Percentiles rank a stretch among this genome's conserved stretches.
These are phyloP conservation scores for Drosophila rufa DNA, from an alignment of 1,140 invertebrate species.

Conservation along the genomic window DNA sequence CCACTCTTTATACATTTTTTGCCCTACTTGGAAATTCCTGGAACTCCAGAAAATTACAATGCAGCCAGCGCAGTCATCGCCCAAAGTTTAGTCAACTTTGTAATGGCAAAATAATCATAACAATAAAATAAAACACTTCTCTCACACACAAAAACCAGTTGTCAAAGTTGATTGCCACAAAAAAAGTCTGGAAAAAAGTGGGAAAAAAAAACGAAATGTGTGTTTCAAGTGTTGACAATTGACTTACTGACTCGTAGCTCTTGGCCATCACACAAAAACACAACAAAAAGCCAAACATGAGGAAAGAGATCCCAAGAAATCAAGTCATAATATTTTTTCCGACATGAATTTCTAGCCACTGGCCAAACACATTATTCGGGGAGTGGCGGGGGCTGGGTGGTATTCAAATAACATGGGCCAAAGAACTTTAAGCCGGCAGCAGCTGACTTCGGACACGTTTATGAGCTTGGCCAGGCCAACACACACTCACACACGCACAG, in stretches of 20 bases:
- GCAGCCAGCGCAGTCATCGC: slow-evolving; percentile 8
- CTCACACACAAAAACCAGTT: slow-evolving; percentile 53
- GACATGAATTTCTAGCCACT: slow-evolving; percentile 41
- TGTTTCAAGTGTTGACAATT: slow-evolving; percentile 74
- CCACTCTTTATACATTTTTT: slow-evolving; percentile 29
- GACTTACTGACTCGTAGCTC: slow-evolving; percentile 76
- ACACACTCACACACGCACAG: slow-evolving; percentile 1
- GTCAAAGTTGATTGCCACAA: slow-evolving; percentile 33
- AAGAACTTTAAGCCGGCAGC: slow-evolving; percentile 53
- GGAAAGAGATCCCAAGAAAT: slow-evolving; percentile 36
- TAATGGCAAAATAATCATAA: slow-evolving; percentile 41
- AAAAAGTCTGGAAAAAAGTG: background rate
- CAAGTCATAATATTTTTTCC: slow-evolving; percentile 57
- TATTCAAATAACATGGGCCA: slow-evolving; percentile 61
- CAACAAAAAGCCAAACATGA: slow-evolving; percentile 5
- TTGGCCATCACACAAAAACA: slow-evolving; percentile 39
- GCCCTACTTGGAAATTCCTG: background rate
- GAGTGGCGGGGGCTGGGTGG: slow-evolving; percentile 8
- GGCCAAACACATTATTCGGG: slow-evolving; percentile 22
- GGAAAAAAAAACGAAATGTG: slow-evolving; percentile 23
- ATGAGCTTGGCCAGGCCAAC: slow-evolving; percentile 39
- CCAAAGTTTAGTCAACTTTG: slow-evolving; percentile 61
- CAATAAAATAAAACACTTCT: slow-evolving; percentile 31
- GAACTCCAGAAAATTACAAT: slow-evolving; percentile 33
- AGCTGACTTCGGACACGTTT: slow-evolving; percentile 54